phyloP scores from a whole-genome alignment of 2,113 vertebrate species.

The Heterochromis multidens region DNA sequence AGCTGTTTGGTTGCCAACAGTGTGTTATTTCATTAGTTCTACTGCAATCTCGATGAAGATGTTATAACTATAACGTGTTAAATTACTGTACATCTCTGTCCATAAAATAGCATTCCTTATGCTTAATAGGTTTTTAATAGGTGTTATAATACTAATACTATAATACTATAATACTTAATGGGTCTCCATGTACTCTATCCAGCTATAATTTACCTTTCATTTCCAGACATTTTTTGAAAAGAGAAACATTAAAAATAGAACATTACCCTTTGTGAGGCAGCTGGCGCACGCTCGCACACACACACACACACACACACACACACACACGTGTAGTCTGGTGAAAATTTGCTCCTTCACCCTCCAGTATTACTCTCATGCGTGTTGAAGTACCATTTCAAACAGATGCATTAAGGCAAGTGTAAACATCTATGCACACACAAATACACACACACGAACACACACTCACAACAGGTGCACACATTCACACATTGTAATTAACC shows the following conservation, averaged over 20 bases:
- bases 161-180: neutral
- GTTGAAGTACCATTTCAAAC: conserved; percentile 16
- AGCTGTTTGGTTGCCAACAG: neutral
- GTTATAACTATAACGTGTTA: neutral
- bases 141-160: neutral
- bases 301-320: neutral
- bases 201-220: neutral
- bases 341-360: conserved; percentile 19
- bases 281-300: neutral
- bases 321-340: neutral
- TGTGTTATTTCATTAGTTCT: neutral
- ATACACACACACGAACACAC: neutral
- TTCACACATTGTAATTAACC: neutral
- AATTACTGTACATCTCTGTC: neutral
- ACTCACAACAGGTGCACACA: neutral
- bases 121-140: neutral
- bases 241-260: neutral
- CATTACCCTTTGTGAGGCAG: neutral
- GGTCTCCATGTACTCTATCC: neutral
- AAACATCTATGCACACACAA: neutral
- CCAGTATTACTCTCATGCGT: conserved; percentile 24
- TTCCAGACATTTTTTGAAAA: neutral
- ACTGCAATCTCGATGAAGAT: neutral
- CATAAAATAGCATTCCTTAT: neutral
- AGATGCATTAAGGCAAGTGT: conserved; percentile 16